These are phyloP conservation scores for Drosophila demipolita DNA, from an alignment of 2,888 invertebrate species.

Conservation along the genomic window DNA sequence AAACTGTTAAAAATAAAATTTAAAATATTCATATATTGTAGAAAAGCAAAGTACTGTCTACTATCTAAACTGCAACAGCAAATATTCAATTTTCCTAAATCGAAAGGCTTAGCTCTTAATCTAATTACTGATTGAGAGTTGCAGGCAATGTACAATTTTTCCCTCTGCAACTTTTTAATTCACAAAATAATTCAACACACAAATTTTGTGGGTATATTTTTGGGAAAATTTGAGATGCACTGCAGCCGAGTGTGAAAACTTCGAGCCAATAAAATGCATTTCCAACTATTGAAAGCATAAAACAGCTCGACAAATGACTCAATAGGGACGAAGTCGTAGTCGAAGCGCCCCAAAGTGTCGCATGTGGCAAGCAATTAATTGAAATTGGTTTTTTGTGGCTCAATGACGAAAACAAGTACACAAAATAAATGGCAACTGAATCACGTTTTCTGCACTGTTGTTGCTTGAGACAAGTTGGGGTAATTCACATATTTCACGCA, in stretches of 20 bases:
- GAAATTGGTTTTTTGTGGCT: conserved; percentile 59
- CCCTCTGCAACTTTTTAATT: conserved; percentile 13
- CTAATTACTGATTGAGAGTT: conserved; percentile 7
- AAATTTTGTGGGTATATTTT: conserved; percentile 10
- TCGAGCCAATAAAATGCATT: conserved; percentile 57
- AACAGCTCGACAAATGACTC: conserved; percentile 37
- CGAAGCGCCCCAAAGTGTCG: conserved; percentile 20
- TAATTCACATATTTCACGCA: conserved; percentile 47
- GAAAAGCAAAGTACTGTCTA: neutral
- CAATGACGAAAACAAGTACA: conserved; percentile 34
- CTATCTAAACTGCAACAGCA: neutral
- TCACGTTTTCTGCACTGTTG: conserved; percentile 23
- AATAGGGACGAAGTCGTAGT: neutral
- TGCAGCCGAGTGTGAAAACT: conserved; percentile 56
- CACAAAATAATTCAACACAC: conserved; percentile 22
- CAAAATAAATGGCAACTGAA: conserved; percentile 59
- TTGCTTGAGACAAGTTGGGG: neutral
- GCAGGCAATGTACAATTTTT: neutral
- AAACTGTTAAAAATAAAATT: fast-evolving
- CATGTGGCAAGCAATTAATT: conserved; percentile 65
- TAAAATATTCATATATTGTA: neutral
- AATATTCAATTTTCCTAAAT: conserved; percentile 4
- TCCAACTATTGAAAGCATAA: conserved; percentile 44
- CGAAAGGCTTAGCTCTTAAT: conserved; percentile 12
- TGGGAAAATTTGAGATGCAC: conserved; percentile 30